These are phyloP conservation scores for Saturnia pavonia DNA, from an alignment of 2,888 invertebrate genomes.

Conservation along the genomic window DNA sequence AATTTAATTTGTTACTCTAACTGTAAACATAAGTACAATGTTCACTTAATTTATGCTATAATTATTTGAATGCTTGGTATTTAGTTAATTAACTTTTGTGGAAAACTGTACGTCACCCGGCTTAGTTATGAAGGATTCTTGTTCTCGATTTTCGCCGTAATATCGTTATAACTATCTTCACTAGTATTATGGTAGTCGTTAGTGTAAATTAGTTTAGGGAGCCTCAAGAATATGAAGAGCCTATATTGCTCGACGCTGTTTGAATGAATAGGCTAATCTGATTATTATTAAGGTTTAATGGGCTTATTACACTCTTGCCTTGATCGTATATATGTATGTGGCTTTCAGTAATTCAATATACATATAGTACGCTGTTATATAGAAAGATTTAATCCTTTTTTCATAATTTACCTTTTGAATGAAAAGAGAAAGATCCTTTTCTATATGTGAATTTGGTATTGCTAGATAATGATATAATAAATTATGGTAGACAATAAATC, in stretches of 20 bases:
- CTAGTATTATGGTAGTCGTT: conserved; percentile 39
- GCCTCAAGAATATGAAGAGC: conserved; percentile 31
- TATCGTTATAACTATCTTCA: conserved; percentile 41
- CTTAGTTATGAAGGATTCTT: conserved; percentile 33
- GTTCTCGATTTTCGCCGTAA: conserved; percentile 38
- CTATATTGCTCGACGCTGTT: conserved; percentile 23
- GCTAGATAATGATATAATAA: too few species aligned
- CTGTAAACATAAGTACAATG: conserved; percentile 16
- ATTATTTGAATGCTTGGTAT: conserved; percentile 23
- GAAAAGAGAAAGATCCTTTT: too few species aligned
- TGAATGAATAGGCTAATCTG: conserved; percentile 18
- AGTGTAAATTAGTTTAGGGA: conserved; percentile 43
- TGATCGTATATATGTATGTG: background rate
- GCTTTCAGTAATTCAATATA: background rate
- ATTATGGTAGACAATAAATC: too few species aligned
- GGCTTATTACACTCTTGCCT: background rate
- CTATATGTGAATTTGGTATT: too few species aligned
- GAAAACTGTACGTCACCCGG: conserved; percentile 30
- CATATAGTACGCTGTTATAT: background rate
- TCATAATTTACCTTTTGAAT: too few species aligned
- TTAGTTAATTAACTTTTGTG: conserved; percentile 36
- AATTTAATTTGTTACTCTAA: conserved; percentile 27
- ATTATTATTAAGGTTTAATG: conserved; percentile 3
- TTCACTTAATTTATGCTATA: conserved; percentile 18
- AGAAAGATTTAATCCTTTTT: background rate